Conservation (phyloP, 2,113 vertebrate genomes). For the Gallinago paraguaiae region DNA sequence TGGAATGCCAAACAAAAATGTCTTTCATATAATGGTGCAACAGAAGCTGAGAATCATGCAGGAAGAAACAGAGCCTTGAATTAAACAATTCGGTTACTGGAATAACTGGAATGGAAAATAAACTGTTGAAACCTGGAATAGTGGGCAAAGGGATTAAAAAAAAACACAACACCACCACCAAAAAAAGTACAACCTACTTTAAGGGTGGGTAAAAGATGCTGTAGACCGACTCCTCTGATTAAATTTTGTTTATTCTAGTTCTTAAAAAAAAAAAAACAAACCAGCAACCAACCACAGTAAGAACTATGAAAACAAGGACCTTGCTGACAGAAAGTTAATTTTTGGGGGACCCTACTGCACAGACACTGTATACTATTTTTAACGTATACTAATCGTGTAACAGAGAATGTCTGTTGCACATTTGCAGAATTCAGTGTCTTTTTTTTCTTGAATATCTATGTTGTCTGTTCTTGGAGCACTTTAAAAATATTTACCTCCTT, state of each 20-base stretch:
- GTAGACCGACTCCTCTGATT: background rate
- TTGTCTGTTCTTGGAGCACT: background rate
- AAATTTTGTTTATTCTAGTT: background rate
- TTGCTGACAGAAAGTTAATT: background rate
- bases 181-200: background rate
- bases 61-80: background rate
- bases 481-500: background rate
- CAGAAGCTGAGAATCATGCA: background rate
- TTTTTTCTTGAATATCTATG: background rate
- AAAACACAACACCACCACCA: background rate
- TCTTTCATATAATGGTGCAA: background rate
- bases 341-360: background rate
- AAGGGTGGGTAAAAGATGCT: background rate
- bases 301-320: background rate
- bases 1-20: conserved; percentile 20
- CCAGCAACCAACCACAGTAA: background rate
- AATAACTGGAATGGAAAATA: background rate
- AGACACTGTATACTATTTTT: background rate
- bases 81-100: background rate
- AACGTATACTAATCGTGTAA: background rate
- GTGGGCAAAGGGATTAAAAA: background rate
- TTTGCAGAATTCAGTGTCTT: background rate
- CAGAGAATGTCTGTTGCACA: background rate
- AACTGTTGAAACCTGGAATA: background rate
- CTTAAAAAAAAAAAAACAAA: background rate